Percentiles rank a stretch among this genome's conserved stretches.
These are phyloP conservation scores for Rhinoptilus africanus DNA, from an alignment of 2,113 vertebrate species.

Conservation along the genomic window DNA sequence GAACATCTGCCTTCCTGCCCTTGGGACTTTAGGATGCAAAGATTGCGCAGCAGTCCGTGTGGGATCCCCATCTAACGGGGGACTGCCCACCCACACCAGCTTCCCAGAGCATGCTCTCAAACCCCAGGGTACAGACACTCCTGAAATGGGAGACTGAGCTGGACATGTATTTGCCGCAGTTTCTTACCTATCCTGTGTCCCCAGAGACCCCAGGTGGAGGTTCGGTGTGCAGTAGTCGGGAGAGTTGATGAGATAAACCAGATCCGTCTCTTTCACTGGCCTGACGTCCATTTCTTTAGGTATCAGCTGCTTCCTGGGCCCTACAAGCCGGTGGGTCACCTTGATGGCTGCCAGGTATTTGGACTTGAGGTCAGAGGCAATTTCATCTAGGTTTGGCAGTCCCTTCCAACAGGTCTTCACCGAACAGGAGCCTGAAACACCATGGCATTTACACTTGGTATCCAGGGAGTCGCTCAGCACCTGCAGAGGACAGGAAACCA, in stretches of 20 bases:
- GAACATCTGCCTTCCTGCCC: neutral
- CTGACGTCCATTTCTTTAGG: slow-evolving; percentile 69
- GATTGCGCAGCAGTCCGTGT: neutral
- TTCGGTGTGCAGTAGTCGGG: slow-evolving; percentile 74
- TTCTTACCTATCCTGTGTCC: slow-evolving; percentile 78
- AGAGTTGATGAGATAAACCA: slow-evolving; percentile 77
- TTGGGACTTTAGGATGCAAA: neutral
- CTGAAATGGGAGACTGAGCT: neutral
- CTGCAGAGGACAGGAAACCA: slow-evolving; percentile 23
- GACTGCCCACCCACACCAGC: neutral
- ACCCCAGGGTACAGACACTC: rapidly evolving
- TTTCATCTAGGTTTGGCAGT: slow-evolving; percentile 61
- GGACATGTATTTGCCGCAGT: neutral
- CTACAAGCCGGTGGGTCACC: slow-evolving; percentile 71
- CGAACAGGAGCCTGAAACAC: slow-evolving; percentile 80
- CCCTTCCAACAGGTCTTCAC: slow-evolving; percentile 83
- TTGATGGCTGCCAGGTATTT: slow-evolving; percentile 76
- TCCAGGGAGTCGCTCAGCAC: slow-evolving; percentile 74
- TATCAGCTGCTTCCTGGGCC: slow-evolving; percentile 71
- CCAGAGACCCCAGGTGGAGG: slow-evolving; percentile 71
- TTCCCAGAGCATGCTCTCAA: neutral
- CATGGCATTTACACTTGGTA: slow-evolving; percentile 79
- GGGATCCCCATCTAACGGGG: no score
- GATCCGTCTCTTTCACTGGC: slow-evolving; percentile 68
- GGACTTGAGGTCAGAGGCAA: slow-evolving; percentile 75